phyloP scores from a whole-genome alignment of 1,140 invertebrate genomes.

The Lordiphosa clarofinis region DNA sequence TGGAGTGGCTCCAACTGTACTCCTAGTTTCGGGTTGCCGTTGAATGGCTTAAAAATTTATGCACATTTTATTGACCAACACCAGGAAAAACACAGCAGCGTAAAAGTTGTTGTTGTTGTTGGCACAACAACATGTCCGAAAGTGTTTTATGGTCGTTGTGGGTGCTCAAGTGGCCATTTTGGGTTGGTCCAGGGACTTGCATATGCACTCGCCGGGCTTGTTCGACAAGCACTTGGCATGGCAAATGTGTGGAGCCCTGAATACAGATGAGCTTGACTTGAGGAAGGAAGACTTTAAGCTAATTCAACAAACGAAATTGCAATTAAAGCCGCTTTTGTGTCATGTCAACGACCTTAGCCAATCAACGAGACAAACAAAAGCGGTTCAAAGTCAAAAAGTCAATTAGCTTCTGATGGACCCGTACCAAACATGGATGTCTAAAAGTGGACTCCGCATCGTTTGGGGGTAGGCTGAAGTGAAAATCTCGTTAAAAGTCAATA shows the following conservation, averaged over 20 bases:
- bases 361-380: conserved; percentile 15
- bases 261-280: conserved; percentile 49
- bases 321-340: conserved; percentile 21
- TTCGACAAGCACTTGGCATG: conserved; percentile 61
- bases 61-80: conserved; percentile 73
- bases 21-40: conserved; percentile 36
- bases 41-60: conserved; percentile 65
- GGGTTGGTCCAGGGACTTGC: conserved; percentile 31
- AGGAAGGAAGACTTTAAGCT: conserved; percentile 22
- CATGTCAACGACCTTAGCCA: conserved; percentile 55
- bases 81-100: conserved; percentile 41
- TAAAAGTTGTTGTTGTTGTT: conserved; percentile 30
- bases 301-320: conserved; percentile 16
- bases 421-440: conserved; percentile 17
- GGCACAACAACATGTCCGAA: conserved; percentile 69
- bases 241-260: conserved; percentile 37
- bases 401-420: conserved; percentile 46
- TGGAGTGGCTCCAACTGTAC: not conserved
- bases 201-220: conserved; percentile 55
- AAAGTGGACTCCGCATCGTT: conserved; percentile 40
- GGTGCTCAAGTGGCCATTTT: conserved; percentile 74
- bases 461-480: conserved; percentile 46
- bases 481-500: conserved; percentile 77
- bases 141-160: conserved; percentile 72
- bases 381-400: conserved; percentile 74